phyloP scores from a whole-genome alignment of 2,888 invertebrate species.

The Lymantria monacha region DNA sequence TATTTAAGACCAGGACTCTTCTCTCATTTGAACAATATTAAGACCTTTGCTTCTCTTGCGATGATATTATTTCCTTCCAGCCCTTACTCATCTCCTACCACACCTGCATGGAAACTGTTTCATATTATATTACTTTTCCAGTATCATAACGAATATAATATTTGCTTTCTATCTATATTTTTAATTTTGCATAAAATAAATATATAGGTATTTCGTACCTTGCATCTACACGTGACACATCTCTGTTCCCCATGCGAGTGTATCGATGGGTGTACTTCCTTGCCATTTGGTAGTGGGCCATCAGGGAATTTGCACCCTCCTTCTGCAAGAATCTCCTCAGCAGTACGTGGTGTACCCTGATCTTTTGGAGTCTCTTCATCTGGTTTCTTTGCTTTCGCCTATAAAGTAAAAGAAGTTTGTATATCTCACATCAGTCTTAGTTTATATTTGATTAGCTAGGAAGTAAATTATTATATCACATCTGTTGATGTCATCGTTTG shows the following conservation, averaged over 20 bases:
- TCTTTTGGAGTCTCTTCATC: conserved; percentile 70
- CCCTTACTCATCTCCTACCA: no score
- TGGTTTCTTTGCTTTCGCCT: conserved; percentile 68
- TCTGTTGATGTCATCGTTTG: background rate
- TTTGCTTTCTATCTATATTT: no score
- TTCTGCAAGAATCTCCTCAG: conserved; percentile 87
- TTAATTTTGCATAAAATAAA: no score
- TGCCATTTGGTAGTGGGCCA: conserved; percentile 86
- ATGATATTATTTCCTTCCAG: no score
- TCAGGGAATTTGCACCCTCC: conserved; percentile 92
- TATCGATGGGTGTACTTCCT: conserved; percentile 94
- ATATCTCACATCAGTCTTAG: background rate
- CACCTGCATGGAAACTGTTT: no score
- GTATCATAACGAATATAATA: background rate
- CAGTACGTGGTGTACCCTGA: conserved; percentile 75
- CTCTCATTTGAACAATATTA: no score
- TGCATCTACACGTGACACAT: conserved; percentile 95
- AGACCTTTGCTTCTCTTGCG: no score
- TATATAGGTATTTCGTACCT: conserved; percentile 84
- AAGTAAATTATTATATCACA: background rate
- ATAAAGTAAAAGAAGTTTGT: conserved; percentile 9
- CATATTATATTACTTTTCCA: background rate
- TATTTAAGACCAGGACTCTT: no score
- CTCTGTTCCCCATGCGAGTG: conserved; percentile 93
- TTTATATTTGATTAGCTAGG: background rate